Evolutionary conservation across 2,888 invertebrate species (phyloP), one percentile per base, ranked within the genome.

Genomic region (Parnassius smintheus): DNA sequence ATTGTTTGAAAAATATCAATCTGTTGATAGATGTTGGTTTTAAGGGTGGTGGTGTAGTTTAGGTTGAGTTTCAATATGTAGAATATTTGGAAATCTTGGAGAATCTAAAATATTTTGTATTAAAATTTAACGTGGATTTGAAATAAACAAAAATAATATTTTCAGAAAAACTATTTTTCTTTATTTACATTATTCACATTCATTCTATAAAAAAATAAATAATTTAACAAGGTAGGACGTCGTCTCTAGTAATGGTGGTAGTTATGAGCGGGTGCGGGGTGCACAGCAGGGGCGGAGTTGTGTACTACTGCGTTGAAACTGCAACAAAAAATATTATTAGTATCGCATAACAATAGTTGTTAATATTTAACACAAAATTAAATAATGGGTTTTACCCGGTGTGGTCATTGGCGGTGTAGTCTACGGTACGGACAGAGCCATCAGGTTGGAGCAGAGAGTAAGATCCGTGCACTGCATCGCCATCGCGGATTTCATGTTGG

Each of bases 381-480:
- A 10, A 3, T 42, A 11, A 56, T 44, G 4, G 41, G 41, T 35
- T 80, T 70, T 87, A 91, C 76, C 89, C 90, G 61, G 77, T 76
- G 71, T 87, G 83, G 67, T 86, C 87, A 73, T 92, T 92, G 63
- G 84, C 82, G 68, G 78, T 76, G 76, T 84, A 93, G 70, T 92
- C 91, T 46, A 93, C 93, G 65, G 90, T 92, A 73, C 93, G 88
- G 58, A 91, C 79, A 71, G 93, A 76, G 65, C 83, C 92, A 18
- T 92, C 92, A 58, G 93, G 92, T 74, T 93, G 92, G 67, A 90
- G 86, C 62, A 93, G 82, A 45, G 90, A 88, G 80, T 94, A 94
- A 75, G 92, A 92, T 60, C 94, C 94, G 76, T 93, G 92, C 61
- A 94, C 94, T 58, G 84, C 82, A 75, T 92, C 92, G 44, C 92